phyloP scores from a whole-genome alignment of 1,140 invertebrate species.

The Ceratitis capitata region DNA sequence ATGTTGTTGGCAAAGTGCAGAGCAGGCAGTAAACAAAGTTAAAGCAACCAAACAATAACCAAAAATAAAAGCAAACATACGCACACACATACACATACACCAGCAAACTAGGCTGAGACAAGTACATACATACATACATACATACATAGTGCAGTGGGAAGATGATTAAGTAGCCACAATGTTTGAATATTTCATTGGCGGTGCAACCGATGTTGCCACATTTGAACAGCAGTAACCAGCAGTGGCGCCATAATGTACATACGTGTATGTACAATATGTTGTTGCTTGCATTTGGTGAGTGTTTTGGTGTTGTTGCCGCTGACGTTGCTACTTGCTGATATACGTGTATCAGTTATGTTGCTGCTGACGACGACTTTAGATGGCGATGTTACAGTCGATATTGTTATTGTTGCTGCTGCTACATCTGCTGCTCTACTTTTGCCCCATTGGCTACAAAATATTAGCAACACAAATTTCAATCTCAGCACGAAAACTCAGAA shows the following conservation, averaged over 20 bases:
- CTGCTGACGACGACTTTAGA: not conserved
- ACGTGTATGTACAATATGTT: not conserved
- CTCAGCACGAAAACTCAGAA: slow-evolving; percentile 21
- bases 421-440: not conserved
- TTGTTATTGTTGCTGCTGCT: not conserved
- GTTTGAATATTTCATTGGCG: slow-evolving; percentile 38
- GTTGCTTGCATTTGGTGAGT: not conserved
- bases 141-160: no score
- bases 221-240: not conserved
- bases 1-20: not conserved
- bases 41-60: not conserved
- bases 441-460: slow-evolving; percentile 13
- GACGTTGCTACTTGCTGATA: not conserved
- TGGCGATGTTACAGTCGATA: no score
- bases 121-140: no score
- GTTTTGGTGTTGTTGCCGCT: no score
- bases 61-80: not conserved
- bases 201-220: slow-evolving; percentile 17
- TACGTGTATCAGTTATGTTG: no score
- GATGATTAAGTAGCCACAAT: slow-evolving; percentile 32
- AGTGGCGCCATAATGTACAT: not conserved
- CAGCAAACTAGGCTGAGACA: not conserved
- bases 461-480: slow-evolving; percentile 16
- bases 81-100: not conserved
- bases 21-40: not conserved